These are phyloP conservation scores for Clivina fossor DNA, from an alignment of 2,888 invertebrate genomes.

Conservation along the genomic window DNA sequence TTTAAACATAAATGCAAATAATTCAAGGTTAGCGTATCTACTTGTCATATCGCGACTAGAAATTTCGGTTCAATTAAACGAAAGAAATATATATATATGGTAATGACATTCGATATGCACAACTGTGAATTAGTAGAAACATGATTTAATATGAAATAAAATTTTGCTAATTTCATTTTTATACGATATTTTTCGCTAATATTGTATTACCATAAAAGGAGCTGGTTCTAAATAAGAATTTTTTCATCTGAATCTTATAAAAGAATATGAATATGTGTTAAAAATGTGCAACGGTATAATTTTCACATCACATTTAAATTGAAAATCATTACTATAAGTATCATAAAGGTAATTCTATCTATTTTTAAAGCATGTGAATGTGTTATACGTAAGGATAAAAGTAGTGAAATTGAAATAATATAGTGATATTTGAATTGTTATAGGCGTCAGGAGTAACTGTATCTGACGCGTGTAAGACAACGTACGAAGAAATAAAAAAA, in stretches of 20 bases:
- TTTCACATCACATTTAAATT: too few relatives aligned
- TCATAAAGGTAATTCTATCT: too few relatives aligned
- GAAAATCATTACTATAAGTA: too few relatives aligned
- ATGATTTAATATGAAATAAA: constrained; percentile 9
- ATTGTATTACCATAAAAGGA: constrained; percentile 29
- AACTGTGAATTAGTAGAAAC: constrained; percentile 9
- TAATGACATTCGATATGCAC: constrained; percentile 28
- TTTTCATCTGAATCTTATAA: too few relatives aligned
- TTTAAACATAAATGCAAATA: constrained; percentile 7
- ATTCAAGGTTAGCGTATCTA: constrained; percentile 24
- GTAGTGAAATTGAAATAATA: background rate
- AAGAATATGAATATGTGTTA: too few relatives aligned
- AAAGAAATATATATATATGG: constrained; percentile 19
- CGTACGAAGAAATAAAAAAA: constrained; percentile 96
- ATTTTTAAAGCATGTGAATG: too few relatives aligned
- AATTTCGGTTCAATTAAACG: constrained; percentile 20
- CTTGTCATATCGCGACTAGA: constrained; percentile 26
- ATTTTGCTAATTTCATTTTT: constrained; percentile 15
- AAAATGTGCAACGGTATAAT: too few relatives aligned
- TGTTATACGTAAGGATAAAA: background rate
- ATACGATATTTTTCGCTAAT: constrained; percentile 8
- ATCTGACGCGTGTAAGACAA: constrained; percentile 91
- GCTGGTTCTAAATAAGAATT: constrained; percentile 17
- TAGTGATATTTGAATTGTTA: background rate
- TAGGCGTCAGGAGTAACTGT: constrained; percentile 97